Conservation (phyloP, 2,113 vertebrate species). For the Callorhinus ursinus region DNA sequence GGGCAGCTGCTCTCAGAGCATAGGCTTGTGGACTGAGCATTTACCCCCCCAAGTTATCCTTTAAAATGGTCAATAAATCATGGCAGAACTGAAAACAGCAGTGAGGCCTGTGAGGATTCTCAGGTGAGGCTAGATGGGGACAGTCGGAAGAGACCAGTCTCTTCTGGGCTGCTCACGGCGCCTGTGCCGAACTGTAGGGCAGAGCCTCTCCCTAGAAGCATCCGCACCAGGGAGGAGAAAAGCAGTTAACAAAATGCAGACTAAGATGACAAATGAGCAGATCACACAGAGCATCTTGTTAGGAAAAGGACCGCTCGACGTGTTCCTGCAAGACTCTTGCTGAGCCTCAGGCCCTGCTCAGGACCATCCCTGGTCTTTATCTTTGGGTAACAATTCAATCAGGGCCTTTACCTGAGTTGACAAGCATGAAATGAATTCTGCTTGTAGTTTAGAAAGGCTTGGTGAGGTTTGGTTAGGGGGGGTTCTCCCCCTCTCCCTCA, state of each 20-base stretch:
- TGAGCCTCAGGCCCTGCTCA: not conserved
- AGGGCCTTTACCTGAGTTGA: not conserved
- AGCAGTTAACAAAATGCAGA: not conserved
- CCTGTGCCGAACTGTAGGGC: not conserved
- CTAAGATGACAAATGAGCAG: too few relatives aligned
- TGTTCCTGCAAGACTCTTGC: not conserved
- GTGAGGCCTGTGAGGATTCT: not conserved
- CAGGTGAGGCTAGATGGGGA: not conserved
- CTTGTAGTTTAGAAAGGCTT: not conserved
- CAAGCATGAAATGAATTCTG: not conserved
- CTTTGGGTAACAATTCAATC: not conserved
- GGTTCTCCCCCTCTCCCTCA: not conserved
- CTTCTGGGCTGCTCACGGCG: not conserved
- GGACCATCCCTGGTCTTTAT: not conserved
- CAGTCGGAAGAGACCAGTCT: not conserved
- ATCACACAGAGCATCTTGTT: not conserved
- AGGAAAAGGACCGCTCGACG: not conserved
- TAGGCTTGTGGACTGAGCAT: not conserved
- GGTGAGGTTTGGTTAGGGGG: too few relatives aligned
- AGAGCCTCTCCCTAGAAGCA: not conserved
- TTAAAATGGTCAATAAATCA: not conserved
- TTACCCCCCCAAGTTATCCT: not conserved
- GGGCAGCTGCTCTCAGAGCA: rapidly evolving
- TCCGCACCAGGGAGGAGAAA: not conserved
- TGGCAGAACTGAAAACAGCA: not conserved